A percentile compares a stretch with the other conserved stretches of the same genome.
phyloP scores from a whole-genome alignment of 64 coral and sea anemone species.

The Anthopleura sola region DNA sequence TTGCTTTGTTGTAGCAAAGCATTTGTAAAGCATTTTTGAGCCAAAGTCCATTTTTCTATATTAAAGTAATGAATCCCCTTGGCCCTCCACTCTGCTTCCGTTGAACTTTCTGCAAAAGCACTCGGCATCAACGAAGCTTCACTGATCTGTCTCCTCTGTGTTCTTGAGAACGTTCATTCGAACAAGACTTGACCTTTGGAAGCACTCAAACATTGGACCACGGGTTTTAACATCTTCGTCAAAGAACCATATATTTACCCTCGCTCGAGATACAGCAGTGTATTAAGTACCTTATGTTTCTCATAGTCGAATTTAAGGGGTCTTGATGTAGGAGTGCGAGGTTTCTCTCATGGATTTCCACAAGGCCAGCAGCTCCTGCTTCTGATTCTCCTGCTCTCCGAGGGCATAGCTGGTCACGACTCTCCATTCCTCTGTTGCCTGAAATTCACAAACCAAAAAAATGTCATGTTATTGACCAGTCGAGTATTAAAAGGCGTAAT shows the following conservation, averaged over 20 bases:
- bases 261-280: conserved; percentile 85
- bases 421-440: conserved; percentile 61
- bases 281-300: conserved; percentile 93
- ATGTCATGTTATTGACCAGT: background rate
- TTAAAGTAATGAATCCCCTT: conserved; percentile 41
- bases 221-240: conserved; percentile 79
- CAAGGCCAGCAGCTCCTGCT: conserved; percentile 5
- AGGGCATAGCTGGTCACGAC: conserved; percentile 35
- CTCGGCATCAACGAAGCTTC: conserved; percentile 37
- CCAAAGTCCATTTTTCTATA: conserved; percentile 39
- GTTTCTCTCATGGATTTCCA: conserved; percentile 24
- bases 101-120: conserved; percentile 72
- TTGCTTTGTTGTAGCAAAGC: conserved; percentile 55
- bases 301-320: conserved; percentile 73
- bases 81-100: conserved; percentile 59
- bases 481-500: too few relatives aligned
- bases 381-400: conserved; percentile 12
- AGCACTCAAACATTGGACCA: conserved; percentile 90
- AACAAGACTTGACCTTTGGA: conserved; percentile 59
- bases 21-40: conserved; percentile 66
- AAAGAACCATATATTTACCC: conserved; percentile 96
- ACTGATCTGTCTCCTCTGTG: conserved; percentile 26
- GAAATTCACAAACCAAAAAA: background rate
- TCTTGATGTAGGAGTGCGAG: conserved; percentile 20
- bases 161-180: conserved; percentile 47